A percentile compares a stretch with the other conserved stretches of the same genome.
phyloP scores from a whole-genome alignment of 2,113 vertebrate genomes.

The Agapornis roseicollis region DNA sequence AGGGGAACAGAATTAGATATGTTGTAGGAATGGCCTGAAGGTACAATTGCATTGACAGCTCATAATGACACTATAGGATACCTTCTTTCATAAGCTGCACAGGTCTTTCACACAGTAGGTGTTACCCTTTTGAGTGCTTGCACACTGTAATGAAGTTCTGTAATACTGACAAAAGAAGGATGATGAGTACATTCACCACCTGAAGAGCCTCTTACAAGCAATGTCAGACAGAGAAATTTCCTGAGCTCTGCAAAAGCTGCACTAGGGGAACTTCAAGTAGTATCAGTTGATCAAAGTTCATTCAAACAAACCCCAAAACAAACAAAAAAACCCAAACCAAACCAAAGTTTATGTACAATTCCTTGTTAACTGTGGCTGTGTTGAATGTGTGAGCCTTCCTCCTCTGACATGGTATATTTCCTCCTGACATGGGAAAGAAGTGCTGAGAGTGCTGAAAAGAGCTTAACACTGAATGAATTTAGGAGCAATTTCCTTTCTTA shows the following conservation, averaged over 20 bases:
- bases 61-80: neutral
- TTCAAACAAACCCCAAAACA: neutral
- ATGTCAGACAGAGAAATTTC: neutral
- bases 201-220: constrained; percentile 6
- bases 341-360: neutral
- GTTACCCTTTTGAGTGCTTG: neutral
- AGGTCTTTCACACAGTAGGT: neutral
- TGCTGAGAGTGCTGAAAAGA: neutral
- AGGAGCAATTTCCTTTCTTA: neutral
- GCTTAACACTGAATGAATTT: neutral
- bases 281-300: neutral
- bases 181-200: constrained; percentile 37
- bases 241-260: neutral
- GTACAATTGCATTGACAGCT: neutral
- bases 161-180: constrained; percentile 19
- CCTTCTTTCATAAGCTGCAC: neutral
- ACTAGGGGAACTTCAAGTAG: neutral
- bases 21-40: constrained; percentile 55
- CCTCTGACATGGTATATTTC: neutral
- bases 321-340: neutral
- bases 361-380: neutral
- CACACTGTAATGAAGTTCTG: constrained; percentile 22
- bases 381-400: neutral
- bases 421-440: neutral
- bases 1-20: constrained; percentile 24